Percentiles rank a stretch among this genome's conserved stretches.
Evolutionary conservation across 2,113 vertebrate species (phyloP).

Genomic region (Pelvicachromis taeniatus): DNA sequence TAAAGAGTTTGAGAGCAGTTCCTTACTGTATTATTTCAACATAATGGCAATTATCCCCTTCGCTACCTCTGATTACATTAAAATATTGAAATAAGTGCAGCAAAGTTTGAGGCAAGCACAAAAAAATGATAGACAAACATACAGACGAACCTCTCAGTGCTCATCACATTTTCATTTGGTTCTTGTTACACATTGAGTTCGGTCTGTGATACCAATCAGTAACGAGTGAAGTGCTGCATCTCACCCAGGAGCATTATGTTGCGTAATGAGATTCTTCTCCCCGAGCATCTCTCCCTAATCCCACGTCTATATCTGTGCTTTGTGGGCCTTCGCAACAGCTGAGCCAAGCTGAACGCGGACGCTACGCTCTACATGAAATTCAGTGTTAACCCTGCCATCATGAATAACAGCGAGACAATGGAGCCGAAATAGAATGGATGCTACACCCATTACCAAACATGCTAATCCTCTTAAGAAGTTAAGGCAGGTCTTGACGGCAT

Average conservation of each 20-base stretch:
- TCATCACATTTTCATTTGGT: constrained; percentile 17
- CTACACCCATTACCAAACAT: constrained; percentile 40
- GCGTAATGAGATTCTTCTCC: constrained; percentile 52
- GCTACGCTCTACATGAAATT: constrained; percentile 27
- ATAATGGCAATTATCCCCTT: not conserved
- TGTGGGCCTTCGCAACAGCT: constrained; percentile 4
- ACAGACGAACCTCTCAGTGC: not conserved
- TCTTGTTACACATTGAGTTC: constrained; percentile 11
- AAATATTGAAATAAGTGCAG: not conserved
- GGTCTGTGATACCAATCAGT: constrained; percentile 27
- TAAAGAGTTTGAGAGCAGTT: not conserved
- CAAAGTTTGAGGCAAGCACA: not conserved
- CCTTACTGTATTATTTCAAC: not conserved
- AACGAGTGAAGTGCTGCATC: constrained; percentile 27
- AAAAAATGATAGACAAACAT: not conserved
- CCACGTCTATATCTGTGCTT: constrained; percentile 21
- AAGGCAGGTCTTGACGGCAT: constrained; percentile 52
- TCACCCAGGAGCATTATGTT: constrained; percentile 30
- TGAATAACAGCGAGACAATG: constrained; percentile 45
- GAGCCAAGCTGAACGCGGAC: constrained; percentile 30
- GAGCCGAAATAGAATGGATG: constrained; percentile 30
- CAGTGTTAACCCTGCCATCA: constrained; percentile 20
- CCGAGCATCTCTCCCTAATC: constrained; percentile 35
- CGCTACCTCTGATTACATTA: not conserved
- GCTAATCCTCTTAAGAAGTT: constrained; percentile 65